Evolutionary conservation across 2,113 vertebrate species (phyloP), one percentile per base, ranked within the genome.

Genomic region (Promerops cafer): DNA sequence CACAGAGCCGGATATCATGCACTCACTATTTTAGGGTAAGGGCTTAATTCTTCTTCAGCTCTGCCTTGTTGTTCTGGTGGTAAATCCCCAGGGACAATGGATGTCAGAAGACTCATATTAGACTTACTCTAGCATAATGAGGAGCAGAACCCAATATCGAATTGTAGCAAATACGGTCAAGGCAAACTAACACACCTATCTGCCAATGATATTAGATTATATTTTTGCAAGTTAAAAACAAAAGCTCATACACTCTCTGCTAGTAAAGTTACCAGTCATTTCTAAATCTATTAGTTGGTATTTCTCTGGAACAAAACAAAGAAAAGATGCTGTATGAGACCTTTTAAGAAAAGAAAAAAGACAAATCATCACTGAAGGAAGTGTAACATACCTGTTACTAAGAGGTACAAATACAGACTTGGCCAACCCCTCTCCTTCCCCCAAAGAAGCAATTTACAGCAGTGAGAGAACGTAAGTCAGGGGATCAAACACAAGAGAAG

Each of bases 371-470:
- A 31, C 27, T 72, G 49, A 56, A 85, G 26, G 28, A 78, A 75
- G 16, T 8, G 9, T 17, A 89, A 69, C 21, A 21, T 64, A 81
- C 37, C 65, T 65, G 23, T 35, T 68, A 71, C 28, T 57, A 52
- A 63, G 21, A 84, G 26, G 40, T 84, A 49, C 6, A 9, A 64
- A 71, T 5, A 85, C 10, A 83, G 74, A 27, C 16, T 28, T n/a
- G 21, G 31, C 16, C 66, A 88, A 78, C 23, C 31, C 44, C 28
- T 72, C 53, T 82, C 39, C 49, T 84, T 93, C 70, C 40, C 49
- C 78, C 42, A 87, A 82, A 92, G 83, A 52, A 91, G 69, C 78
- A 92, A 94, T 95, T 96, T 95, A 76, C 57, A 87, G 45, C 45
- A 82, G 77, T 2, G 42, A 96, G 77, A 89, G 70, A 66, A 95